Evolutionary conservation across 1,140 invertebrate species (phyloP).

Genomic region (Homalodisca vitripennis): DNA sequence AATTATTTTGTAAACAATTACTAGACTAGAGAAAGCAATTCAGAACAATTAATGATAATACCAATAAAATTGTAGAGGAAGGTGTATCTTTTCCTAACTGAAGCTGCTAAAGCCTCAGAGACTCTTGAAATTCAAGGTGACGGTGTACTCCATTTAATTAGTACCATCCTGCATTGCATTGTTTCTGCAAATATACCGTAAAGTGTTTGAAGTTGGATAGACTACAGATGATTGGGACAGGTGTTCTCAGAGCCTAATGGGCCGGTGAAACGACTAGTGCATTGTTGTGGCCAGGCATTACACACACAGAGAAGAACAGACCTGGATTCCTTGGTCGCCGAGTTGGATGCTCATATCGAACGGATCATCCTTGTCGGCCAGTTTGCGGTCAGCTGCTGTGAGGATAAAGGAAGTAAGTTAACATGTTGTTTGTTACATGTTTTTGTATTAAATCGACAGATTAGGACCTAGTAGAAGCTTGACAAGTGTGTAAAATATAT

Average conservation of each 20-base stretch:
- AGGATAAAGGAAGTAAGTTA: conserved; percentile 17
- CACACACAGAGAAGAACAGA: conserved; percentile 6
- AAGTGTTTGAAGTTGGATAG: too few relatives aligned
- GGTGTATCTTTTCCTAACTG: too few relatives aligned
- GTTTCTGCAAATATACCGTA: too few relatives aligned
- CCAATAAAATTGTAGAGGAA: not conserved
- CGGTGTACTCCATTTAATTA: not conserved
- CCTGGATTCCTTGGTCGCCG: conserved; percentile 34
- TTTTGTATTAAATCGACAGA: too few relatives aligned
- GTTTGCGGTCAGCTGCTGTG: conserved; percentile 41
- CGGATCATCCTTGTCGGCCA: conserved; percentile 41
- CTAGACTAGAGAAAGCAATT: not conserved
- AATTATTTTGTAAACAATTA: not conserved
- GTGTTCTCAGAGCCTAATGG: conserved; percentile 30
- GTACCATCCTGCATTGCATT: too few relatives aligned
- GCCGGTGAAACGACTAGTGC: conserved; percentile 31
- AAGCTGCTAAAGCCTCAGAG: too few relatives aligned
- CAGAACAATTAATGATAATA: not conserved
- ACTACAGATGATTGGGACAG: too few relatives aligned
- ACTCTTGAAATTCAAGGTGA: not conserved
- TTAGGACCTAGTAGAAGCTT: too few relatives aligned
- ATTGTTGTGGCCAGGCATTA: not conserved
- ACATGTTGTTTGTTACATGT: too few relatives aligned
- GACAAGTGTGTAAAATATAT: too few relatives aligned
- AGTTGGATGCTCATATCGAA: conserved; percentile 40